Evolutionary conservation across 2,888 invertebrate genomes (phyloP), one percentile per base, ranked within the genome.

Genomic region (Tanytarsus gracilentus): DNA sequence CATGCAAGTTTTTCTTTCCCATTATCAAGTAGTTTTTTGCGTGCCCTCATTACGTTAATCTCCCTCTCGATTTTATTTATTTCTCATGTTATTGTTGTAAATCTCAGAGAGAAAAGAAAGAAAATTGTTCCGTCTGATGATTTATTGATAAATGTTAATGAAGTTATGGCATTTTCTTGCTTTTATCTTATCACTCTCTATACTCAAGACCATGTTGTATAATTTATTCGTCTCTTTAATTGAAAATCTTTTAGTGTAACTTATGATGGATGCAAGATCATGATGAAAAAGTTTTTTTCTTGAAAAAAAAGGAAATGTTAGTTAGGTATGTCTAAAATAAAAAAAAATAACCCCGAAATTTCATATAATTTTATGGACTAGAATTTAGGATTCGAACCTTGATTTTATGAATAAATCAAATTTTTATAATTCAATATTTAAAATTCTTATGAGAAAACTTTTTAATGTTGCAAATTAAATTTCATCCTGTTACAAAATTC

Each of bases 61-160:
- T 16, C 18, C 48, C 50, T 27, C 50, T 27, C 7, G 4, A n/a
- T 27, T 23, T n/a, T 6, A 48, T 4, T 21, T 26, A 27, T 50
- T 29, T 29, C 50, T 6, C 27, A 26, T 7, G 7, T 8, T 4
- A 18, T 23, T 23, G 48, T 11, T 48, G 18, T 48, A 30, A 53
- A 33, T 33, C 53, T 29, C 53, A 30, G 33, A 21, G 23, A 21
- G 14, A 23, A 29, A 4, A 50, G 26, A 50, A 3, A 50, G 50
- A 9, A 26, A 53, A 30, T 36, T 14, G 21, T 49, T 56, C n/a
- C n/a, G n/a, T n/a, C n/a, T n/a, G n/a, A 56, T 56, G 55, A 56
- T 56, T 56, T 56, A 56, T 56, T 23, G 55, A 56, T 25, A 25
- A 30, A 56, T 56, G 55, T 56, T 56, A 56, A 56, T 56, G 55